Percentiles rank a stretch among this genome's conserved stretches.
These are phyloP conservation scores for Tricholauxania praeusta DNA, from an alignment of 2,888 invertebrate species.

Conservation along the genomic window DNA sequence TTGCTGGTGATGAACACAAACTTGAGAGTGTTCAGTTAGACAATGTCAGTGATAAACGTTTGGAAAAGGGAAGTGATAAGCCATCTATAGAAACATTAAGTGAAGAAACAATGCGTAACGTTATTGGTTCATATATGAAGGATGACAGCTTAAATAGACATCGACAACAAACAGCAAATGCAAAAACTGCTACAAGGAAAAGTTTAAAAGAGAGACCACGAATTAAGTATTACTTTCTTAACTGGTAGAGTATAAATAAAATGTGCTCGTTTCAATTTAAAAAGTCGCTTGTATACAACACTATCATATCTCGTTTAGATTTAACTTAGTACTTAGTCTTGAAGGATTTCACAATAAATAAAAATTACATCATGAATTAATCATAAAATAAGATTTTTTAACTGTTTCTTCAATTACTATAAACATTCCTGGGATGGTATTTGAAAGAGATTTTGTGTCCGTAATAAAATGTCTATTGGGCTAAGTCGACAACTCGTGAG, in stretches of 20 bases:
- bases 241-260: background rate
- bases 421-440: too few relatives aligned
- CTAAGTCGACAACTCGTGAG: too few relatives aligned
- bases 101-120: constrained; percentile 49
- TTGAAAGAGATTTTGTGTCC: too few relatives aligned
- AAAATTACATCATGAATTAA: too few relatives aligned
- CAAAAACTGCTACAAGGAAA: constrained; percentile 11
- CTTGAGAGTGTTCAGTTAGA: background rate
- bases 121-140: constrained; percentile 50
- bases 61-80: background rate
- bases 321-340: too few relatives aligned
- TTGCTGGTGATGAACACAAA: constrained; percentile 20
- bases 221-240: background rate
- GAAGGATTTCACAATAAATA: too few relatives aligned
- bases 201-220: background rate
- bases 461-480: too few relatives aligned
- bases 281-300: too few relatives aligned
- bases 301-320: too few relatives aligned
- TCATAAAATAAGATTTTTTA: too few relatives aligned
- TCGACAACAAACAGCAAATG: constrained; percentile 42
- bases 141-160: constrained; percentile 48
- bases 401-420: too few relatives aligned
- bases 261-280: too few relatives aligned
- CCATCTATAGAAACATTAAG: background rate
- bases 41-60: background rate